Evolutionary conservation across 2,888 invertebrate species (phyloP).

Genomic region (Watsonalla binaria): DNA sequence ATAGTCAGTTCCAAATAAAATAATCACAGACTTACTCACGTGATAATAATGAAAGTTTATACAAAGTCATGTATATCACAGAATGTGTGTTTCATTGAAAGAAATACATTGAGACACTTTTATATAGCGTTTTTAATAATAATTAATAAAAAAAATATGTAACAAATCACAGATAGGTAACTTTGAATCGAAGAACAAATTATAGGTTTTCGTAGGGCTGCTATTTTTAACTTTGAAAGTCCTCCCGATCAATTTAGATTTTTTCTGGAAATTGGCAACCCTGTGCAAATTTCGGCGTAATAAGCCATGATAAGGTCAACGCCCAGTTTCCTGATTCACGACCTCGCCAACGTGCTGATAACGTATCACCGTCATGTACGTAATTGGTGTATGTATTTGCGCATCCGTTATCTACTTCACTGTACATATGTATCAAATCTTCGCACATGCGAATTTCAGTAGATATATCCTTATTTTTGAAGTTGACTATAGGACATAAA

Average conservation of each 20-base stretch:
- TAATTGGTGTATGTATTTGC: neutral
- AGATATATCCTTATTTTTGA: no score
- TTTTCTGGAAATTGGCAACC: neutral
- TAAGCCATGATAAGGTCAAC: slow-evolving; percentile 15
- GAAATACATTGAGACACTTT: no score
- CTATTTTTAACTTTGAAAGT: no score
- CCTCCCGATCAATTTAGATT: no score
- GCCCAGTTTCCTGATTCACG: slow-evolving; percentile 33
- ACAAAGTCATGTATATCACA: neutral
- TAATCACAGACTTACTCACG: neutral
- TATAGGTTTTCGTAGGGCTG: no score
- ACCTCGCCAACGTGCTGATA: slow-evolving; percentile 36
- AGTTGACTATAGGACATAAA: no score
- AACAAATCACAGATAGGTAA: no score
- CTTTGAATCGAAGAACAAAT: no score
- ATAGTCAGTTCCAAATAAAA: neutral
- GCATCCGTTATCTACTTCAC: neutral
- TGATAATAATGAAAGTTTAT: neutral
- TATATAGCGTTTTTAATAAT: no score
- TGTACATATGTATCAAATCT: neutral
- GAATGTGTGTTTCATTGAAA: neutral
- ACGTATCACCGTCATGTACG: slow-evolving; percentile 14
- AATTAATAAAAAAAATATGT: no score
- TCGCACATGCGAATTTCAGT: no score
- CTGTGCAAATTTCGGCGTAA: slow-evolving; percentile 23